A percentile compares a stretch with the other conserved stretches of the same genome.
These are phyloP conservation scores for Cheumatopsyche charites DNA, from an alignment of 1,140 invertebrate genomes.

Conservation along the genomic window DNA sequence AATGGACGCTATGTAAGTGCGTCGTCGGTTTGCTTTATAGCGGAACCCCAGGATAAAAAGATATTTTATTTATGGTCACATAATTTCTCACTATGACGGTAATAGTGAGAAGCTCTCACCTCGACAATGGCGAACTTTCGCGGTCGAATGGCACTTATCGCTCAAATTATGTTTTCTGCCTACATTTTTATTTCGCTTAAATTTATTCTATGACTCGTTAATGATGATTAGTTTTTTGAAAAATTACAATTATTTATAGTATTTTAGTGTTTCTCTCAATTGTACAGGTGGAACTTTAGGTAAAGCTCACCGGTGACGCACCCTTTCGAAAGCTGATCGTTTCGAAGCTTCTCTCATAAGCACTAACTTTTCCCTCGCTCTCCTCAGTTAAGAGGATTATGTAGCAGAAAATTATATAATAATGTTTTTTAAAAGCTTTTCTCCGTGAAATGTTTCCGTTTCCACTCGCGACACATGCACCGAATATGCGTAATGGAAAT, in stretches of 20 bases:
- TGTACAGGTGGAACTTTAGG: background rate
- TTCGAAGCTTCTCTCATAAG: too few relatives aligned
- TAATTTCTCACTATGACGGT: constrained; percentile 40
- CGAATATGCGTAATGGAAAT: constrained; percentile 30
- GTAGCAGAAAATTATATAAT: constrained; percentile 20
- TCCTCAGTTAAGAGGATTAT: constrained; percentile 27
- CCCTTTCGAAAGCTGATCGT: too few relatives aligned
- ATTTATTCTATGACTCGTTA: background rate
- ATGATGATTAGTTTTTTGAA: background rate
- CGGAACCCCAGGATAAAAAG: constrained; percentile 34
- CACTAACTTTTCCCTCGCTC: background rate
- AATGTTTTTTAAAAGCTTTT: constrained; percentile 36
- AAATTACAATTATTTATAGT: background rate
- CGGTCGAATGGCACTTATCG: constrained; percentile 20
- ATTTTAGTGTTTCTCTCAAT: background rate
- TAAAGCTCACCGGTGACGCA: too few relatives aligned
- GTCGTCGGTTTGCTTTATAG: constrained; percentile 37
- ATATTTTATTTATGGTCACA: constrained; percentile 43
- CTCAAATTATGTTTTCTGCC: constrained; percentile 34
- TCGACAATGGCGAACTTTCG: constrained; percentile 37
- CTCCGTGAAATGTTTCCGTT: constrained; percentile 13
- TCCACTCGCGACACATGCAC: constrained; percentile 17
- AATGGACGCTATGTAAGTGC: constrained; percentile 34
- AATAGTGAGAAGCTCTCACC: constrained; percentile 40
- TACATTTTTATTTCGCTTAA: too few relatives aligned